These are phyloP conservation scores for Brachyistius frenatus DNA, from an alignment of 2,113 vertebrate species.

Conservation along the genomic window DNA sequence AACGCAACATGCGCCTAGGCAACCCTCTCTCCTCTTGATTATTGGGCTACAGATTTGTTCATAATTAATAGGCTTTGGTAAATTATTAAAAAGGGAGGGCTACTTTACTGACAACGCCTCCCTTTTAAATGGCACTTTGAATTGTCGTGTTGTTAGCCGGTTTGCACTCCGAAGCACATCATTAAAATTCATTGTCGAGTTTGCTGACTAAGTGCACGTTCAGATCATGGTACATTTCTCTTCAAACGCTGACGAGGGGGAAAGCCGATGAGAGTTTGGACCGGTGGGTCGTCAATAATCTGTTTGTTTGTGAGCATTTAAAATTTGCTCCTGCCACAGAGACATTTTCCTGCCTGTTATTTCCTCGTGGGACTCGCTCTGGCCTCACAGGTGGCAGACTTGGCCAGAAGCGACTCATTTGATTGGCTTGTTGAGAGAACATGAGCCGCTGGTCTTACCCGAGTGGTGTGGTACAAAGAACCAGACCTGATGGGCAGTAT, in stretches of 20 bases:
- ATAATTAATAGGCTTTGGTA: slow-evolving; percentile 80
- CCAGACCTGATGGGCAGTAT: slow-evolving; percentile 9
- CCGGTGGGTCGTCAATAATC: slow-evolving; percentile 53
- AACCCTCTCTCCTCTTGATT: slow-evolving; percentile 54
- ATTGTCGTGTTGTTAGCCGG: slow-evolving; percentile 40
- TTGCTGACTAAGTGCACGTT: slow-evolving; percentile 55
- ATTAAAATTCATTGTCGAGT: slow-evolving; percentile 63
- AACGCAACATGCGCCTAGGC: slow-evolving; percentile 61
- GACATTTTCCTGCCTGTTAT: slow-evolving; percentile 29
- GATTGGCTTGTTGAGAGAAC: slow-evolving; percentile 58
- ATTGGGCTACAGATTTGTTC: slow-evolving; percentile 76
- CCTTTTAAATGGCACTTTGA: slow-evolving; percentile 39
- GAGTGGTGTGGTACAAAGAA: slow-evolving; percentile 50
- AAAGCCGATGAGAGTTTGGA: slow-evolving; percentile 7
- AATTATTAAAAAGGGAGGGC: slow-evolving; percentile 75
- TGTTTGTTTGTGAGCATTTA: slow-evolving; percentile 60
- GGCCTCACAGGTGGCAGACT: slow-evolving; percentile 26
- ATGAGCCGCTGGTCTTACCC: slow-evolving; percentile 41
- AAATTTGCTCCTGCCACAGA: slow-evolving; percentile 39
- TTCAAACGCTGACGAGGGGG: slow-evolving; percentile 22
- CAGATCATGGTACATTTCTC: slow-evolving; percentile 48
- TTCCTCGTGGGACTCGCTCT: slow-evolving; percentile 15
- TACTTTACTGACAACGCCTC: slow-evolving; percentile 53
- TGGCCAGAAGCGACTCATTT: slow-evolving; percentile 37
- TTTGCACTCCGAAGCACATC: slow-evolving; percentile 49